Conservation (phyloP, 2,797 vertebrate species). For the Propithecus perrieri region DNA sequence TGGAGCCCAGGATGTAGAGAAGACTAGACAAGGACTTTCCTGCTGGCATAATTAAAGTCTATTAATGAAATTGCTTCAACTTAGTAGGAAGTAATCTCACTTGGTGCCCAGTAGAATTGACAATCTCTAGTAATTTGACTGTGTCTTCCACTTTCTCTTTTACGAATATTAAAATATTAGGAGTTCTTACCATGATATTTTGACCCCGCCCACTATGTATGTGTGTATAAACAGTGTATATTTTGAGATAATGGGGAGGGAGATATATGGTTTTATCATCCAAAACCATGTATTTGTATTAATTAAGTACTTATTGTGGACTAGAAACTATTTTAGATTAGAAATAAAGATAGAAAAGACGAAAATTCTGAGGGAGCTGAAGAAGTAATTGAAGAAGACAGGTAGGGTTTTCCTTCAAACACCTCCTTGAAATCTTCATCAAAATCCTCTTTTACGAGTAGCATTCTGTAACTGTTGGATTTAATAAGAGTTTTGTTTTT, state of each 20-base stretch:
- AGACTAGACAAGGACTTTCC: neutral
- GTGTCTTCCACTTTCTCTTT: neutral
- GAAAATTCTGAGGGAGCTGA: neutral
- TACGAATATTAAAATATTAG: neutral
- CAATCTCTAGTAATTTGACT: neutral
- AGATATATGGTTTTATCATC: neutral
- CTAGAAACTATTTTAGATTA: neutral
- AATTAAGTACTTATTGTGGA: neutral
- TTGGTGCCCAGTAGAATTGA: too few species aligned
- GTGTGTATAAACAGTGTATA: neutral
- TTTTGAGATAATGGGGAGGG: neutral
- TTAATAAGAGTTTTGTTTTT: neutral
- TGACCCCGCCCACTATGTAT: neutral
- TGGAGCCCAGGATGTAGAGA: neutral
- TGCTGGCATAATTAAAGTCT: neutral
- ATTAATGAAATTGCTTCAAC: neutral
- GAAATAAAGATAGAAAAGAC: neutral
- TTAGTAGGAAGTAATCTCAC: neutral
- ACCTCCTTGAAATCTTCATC: neutral
- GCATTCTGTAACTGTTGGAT: neutral
- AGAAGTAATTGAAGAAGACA: neutral
- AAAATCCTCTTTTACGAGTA: neutral
- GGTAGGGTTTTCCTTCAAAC: neutral
- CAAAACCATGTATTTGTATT: neutral
- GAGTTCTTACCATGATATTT: neutral